phyloP scores from a whole-genome alignment of 1,140 invertebrate genomes.

The Drosophila busckii region DNA sequence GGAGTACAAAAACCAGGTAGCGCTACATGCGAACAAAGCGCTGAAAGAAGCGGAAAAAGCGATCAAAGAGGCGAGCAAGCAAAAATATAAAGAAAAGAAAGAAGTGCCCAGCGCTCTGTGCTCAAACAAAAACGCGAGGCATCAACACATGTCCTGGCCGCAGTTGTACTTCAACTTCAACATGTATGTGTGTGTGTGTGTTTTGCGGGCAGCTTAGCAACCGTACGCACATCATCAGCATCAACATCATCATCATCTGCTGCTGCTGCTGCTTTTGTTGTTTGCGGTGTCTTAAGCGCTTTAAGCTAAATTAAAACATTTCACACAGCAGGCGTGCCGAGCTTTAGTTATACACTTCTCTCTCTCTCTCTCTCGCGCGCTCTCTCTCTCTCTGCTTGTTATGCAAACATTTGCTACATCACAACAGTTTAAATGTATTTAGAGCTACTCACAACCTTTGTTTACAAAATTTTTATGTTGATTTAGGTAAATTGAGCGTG shows the following conservation, averaged over 20 bases:
- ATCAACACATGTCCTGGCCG: constrained; percentile 19
- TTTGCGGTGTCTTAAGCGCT: constrained; percentile 58
- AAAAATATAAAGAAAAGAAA: constrained; percentile 30
- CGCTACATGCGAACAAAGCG: constrained; percentile 44
- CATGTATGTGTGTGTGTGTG: constrained; percentile 10
- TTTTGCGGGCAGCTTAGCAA: constrained; percentile 55
- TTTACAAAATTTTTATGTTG: too few species aligned
- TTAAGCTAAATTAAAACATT: constrained; percentile 70
- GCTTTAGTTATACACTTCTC: constrained; percentile 7
- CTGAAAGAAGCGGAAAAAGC: constrained; percentile 73
- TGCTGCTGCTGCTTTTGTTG: constrained; percentile 48
- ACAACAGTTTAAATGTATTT: too few species aligned
- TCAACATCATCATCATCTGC: constrained; percentile 34
- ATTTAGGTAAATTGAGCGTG: too few species aligned
- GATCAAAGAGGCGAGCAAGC: constrained; percentile 57
- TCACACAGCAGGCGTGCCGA: constrained; percentile 38
- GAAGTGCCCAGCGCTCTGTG: constrained; percentile 12
- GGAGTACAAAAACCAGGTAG: constrained; percentile 14
- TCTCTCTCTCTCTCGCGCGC: too few species aligned
- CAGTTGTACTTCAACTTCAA: neutral
- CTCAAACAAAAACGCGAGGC: constrained; percentile 28
- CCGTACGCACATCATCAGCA: constrained; percentile 28
- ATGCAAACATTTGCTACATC: too few species aligned
- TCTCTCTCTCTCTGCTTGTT: too few species aligned
- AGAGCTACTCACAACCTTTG: too few species aligned